Conservation (phyloP, 2,797 vertebrate species). For the Falco berigora region DNA sequence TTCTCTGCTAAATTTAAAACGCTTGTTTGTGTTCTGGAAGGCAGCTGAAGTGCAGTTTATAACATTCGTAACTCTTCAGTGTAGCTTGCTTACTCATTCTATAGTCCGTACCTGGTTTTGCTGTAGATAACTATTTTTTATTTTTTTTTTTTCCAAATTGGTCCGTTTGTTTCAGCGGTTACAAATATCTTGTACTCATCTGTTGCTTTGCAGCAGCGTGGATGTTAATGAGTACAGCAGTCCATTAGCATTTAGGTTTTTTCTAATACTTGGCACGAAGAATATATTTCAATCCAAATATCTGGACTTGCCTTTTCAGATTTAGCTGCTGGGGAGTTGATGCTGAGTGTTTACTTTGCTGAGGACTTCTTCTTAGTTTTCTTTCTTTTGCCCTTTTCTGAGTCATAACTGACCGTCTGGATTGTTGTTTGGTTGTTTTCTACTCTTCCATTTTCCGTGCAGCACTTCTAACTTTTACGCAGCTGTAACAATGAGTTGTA, state of each 20-base stretch:
- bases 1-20: not conserved
- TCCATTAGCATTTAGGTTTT: not conserved
- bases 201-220: not conserved
- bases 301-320: not conserved
- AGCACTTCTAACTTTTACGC: not conserved
- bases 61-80: not conserved
- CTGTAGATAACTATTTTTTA: not conserved
- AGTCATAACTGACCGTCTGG: slow-evolving; percentile 39
- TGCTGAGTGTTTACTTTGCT: not conserved
- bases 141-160: not conserved
- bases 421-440: slow-evolving; percentile 6
- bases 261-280: not conserved
- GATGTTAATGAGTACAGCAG: not conserved
- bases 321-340: slow-evolving; percentile 1
- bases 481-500: not conserved
- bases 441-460: not conserved
- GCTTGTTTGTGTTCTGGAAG: not conserved
- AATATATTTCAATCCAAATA: not conserved
- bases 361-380: not conserved
- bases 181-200: not conserved
- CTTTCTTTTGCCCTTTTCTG: slow-evolving; percentile 45
- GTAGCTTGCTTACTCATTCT: not conserved
- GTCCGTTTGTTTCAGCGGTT: not conserved
- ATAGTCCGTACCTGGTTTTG: not conserved
- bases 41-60: not conserved